These are phyloP conservation scores for Mercenaria mercenaria DNA, from an alignment of 1,140 invertebrate species.

Conservation along the genomic window DNA sequence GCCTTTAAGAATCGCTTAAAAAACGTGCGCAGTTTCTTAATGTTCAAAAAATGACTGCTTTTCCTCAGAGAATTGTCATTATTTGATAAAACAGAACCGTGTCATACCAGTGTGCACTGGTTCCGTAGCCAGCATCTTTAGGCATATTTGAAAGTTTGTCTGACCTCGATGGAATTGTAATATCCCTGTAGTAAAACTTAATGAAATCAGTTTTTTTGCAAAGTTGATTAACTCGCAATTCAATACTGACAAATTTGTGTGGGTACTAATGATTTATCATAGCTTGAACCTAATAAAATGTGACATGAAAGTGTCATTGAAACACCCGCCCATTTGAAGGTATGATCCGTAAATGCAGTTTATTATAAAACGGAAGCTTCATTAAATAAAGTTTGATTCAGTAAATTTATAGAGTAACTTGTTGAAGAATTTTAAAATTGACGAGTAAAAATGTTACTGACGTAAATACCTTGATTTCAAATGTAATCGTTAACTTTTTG, in stretches of 20 bases:
- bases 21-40: too few species aligned
- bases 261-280: conserved; percentile 7
- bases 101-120: not conserved
- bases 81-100: too few species aligned
- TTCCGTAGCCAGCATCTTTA: not conserved
- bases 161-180: not conserved
- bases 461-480: too few species aligned
- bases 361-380: not conserved
- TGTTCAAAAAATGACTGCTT: too few species aligned
- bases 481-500: too few species aligned
- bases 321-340: not conserved
- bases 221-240: not conserved
- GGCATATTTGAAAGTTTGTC: not conserved
- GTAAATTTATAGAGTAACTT: too few species aligned
- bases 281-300: not conserved
- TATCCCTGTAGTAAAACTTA: not conserved
- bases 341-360: not conserved
- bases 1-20: too few species aligned
- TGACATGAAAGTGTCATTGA: not conserved
- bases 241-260: conserved; percentile 6
- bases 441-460: too few species aligned
- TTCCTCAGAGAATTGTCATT: too few species aligned
- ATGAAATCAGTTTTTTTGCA: not conserved
- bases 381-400: not conserved
- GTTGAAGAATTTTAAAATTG: too few species aligned